phyloP scores from a whole-genome alignment of 1,140 invertebrate species.

The Trichogramma pretiosum region DNA sequence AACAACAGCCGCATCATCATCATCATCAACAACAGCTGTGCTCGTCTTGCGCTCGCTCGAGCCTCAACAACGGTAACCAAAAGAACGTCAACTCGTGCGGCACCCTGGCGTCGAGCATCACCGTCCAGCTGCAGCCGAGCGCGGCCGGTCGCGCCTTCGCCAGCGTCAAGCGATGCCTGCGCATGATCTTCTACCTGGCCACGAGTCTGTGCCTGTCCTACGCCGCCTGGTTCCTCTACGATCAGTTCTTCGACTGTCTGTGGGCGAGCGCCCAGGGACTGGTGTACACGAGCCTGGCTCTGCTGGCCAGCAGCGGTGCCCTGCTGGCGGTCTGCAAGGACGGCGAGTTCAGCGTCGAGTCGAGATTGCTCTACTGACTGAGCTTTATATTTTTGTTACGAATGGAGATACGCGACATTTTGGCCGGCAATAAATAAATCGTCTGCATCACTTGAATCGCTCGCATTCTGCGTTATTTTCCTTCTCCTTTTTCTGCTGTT shows the following conservation, averaged over 20 bases:
- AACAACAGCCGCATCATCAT: no score
- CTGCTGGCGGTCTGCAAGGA: neutral
- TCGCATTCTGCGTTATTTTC: no score
- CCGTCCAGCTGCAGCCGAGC: no score
- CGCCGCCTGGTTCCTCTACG: neutral
- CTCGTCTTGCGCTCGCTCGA: slow-evolving; percentile 4
- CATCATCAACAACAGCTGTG: neutral
- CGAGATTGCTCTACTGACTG: no score
- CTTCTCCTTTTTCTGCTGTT: no score
- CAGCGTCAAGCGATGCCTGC: neutral
- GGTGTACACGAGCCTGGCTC: neutral
- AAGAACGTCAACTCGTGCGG: neutral
- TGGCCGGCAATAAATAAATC: no score
- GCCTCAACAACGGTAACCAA: no score
- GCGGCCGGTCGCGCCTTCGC: neutral
- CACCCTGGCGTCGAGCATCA: neutral
- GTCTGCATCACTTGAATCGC: no score
- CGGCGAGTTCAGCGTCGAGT: slow-evolving; percentile 7
- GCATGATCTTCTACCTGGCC: neutral
- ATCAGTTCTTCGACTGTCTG: slow-evolving; percentile 2
- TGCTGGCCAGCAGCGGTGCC: neutral
- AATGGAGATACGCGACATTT: no score
- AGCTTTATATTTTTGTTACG: no score
- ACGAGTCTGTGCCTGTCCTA: neutral
- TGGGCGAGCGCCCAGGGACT: neutral